A percentile compares a stretch with the other conserved stretches of the same genome.
These are phyloP conservation scores for Allobates femoralis DNA, from an alignment of 2,797 vertebrate genomes.

Conservation along the genomic window DNA sequence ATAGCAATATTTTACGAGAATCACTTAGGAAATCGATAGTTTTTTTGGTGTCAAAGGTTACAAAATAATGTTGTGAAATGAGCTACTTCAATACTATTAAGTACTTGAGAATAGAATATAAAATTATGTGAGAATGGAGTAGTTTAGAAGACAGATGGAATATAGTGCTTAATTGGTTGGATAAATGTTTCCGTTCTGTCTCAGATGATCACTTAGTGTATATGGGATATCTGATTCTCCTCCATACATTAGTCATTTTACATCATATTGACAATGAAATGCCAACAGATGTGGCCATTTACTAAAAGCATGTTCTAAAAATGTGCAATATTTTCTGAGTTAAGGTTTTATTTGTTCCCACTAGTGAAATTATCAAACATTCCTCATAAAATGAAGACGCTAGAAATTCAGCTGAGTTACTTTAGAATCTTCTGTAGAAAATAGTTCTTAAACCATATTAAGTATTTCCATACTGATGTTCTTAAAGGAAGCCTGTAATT, in stretches of 20 bases:
- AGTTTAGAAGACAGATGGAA: constrained; percentile 3
- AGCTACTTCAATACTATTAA: background rate
- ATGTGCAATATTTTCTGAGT: background rate
- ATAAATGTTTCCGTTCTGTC: constrained; percentile 2
- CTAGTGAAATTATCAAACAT: background rate
- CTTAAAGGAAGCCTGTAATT: no score
- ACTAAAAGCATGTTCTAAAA: background rate
- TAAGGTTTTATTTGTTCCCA: background rate
- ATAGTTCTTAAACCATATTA: background rate
- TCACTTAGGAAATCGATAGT: background rate
- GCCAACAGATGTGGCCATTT: background rate
- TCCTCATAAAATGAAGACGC: background rate
- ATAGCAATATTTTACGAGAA: constrained; percentile 8
- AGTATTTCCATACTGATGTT: background rate
- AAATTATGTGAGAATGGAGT: constrained; percentile 9
- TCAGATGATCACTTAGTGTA: constrained; percentile 18
- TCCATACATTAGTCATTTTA: background rate
- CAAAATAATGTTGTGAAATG: background rate
- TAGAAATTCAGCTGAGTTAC: background rate
- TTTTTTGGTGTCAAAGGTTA: constrained; percentile 3
- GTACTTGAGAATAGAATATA: constrained; percentile 5
- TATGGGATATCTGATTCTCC: constrained; percentile 4
- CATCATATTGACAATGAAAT: constrained; percentile 1
- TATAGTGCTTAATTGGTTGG: constrained; percentile 18
- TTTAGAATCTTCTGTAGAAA: background rate